A percentile compares a stretch with the other conserved stretches of the same genome.
phyloP scores from a whole-genome alignment of 2,797 vertebrate species.

The Premnoplex brunnescens region DNA sequence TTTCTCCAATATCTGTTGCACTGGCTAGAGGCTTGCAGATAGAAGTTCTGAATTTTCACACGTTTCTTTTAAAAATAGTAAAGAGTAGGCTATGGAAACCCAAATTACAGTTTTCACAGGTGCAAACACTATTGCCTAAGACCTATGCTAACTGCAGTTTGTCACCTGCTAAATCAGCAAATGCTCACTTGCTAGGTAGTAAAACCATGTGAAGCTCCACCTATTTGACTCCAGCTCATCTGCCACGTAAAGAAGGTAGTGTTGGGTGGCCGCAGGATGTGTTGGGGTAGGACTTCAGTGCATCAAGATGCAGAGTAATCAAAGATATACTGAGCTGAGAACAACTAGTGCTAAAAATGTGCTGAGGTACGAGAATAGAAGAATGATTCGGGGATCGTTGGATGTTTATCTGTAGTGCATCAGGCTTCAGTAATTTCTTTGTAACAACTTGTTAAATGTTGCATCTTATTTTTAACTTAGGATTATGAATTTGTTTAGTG shows the following conservation, averaged over 20 bases:
- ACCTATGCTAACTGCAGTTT: neutral
- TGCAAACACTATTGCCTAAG: neutral
- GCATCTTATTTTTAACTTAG: neutral
- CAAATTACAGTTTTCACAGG: neutral
- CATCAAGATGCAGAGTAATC: neutral
- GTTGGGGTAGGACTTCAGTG: neutral
- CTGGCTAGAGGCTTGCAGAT: neutral
- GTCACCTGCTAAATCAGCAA: neutral
- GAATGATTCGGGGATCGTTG: neutral
- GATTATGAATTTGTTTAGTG: neutral
- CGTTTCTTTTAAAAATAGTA: neutral
- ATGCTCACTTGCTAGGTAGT: neutral
- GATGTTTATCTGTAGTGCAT: neutral
- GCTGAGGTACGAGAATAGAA: neutral
- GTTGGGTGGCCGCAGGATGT: neutral
- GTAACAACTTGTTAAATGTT: neutral
- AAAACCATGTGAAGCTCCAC: neutral
- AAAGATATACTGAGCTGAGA: neutral
- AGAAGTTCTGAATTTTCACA: neutral
- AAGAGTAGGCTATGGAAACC: neutral
- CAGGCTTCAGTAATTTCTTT: neutral
- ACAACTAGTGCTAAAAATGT: neutral
- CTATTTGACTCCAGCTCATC: neutral
- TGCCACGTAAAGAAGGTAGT: neutral
- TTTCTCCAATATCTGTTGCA: neutral